phyloP scores from a whole-genome alignment of 2,888 invertebrate species.

The Neocrepidodera transversa region DNA sequence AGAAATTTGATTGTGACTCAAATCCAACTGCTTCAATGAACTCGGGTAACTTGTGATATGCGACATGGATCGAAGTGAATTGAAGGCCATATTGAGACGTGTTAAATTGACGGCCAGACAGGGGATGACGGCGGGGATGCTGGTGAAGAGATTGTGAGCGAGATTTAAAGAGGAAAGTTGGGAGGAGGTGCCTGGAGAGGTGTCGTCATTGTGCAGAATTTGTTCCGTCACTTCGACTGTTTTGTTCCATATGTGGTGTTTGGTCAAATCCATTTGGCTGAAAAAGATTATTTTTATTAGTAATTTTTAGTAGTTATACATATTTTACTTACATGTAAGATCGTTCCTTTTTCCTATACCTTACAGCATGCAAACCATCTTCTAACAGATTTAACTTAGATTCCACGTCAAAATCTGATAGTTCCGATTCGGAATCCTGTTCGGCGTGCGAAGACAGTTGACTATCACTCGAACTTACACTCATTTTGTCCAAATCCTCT shows the following conservation, averaged over 20 bases:
- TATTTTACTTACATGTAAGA: slow-evolving; percentile 55
- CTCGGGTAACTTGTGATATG: slow-evolving; percentile 90
- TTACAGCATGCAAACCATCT: slow-evolving; percentile 52
- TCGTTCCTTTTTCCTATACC: slow-evolving; percentile 57
- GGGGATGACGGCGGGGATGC: slow-evolving; percentile 86
- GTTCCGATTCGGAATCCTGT: slow-evolving; percentile 52
- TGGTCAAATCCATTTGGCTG: slow-evolving; percentile 70
- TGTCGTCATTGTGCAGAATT: slow-evolving; percentile 66
- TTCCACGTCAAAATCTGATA: slow-evolving; percentile 54
- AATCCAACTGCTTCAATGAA: slow-evolving; percentile 87
- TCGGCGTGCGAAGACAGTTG: slow-evolving; percentile 58
- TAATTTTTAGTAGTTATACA: no score
- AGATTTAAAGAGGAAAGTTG: slow-evolving; percentile 81
- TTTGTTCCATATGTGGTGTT: slow-evolving; percentile 80
- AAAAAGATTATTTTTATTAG: background rate
- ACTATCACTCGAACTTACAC: slow-evolving; percentile 59
- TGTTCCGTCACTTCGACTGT: slow-evolving; percentile 73
- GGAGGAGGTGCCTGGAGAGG: slow-evolving; percentile 67
- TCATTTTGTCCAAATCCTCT: slow-evolving; percentile 57
- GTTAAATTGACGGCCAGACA: slow-evolving; percentile 89
- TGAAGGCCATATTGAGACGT: slow-evolving; percentile 90
- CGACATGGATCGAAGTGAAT: slow-evolving; percentile 81
- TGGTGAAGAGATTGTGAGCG: slow-evolving; percentile 88
- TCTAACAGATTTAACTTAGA: slow-evolving; percentile 48
- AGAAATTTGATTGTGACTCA: slow-evolving; percentile 90